Conservation (phyloP, 1,140 invertebrate genomes). For the Philaenus spumarius region DNA sequence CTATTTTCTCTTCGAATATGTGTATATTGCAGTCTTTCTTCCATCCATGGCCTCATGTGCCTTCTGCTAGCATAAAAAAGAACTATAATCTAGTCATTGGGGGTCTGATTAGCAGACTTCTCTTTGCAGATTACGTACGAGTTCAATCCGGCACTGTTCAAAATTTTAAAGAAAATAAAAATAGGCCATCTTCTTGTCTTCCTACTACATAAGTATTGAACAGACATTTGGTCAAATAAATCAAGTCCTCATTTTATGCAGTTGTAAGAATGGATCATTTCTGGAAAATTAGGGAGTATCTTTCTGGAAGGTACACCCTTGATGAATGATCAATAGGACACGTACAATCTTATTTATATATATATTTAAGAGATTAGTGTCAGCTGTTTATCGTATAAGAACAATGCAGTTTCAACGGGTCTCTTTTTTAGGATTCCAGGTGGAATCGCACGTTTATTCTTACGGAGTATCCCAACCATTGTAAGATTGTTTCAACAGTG, state of each 20-base stretch:
- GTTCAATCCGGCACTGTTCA: too few relatives aligned
- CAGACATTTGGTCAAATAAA: slow-evolving; percentile 32
- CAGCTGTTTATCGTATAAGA: slow-evolving; percentile 34
- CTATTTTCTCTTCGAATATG: too few relatives aligned
- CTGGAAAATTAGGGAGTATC: slow-evolving; percentile 33
- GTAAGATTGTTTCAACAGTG: slow-evolving; percentile 26
- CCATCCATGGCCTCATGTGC: too few relatives aligned
- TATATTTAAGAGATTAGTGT: slow-evolving; percentile 36
- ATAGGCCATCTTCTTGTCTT: too few relatives aligned
- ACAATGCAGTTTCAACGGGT: slow-evolving; percentile 20
- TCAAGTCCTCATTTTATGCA: slow-evolving; percentile 43
- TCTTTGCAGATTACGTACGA: too few relatives aligned
- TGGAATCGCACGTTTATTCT: slow-evolving; percentile 23
- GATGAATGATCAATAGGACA: slow-evolving; percentile 30
- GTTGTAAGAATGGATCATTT: slow-evolving; percentile 41
- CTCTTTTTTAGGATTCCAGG: slow-evolving; percentile 3
- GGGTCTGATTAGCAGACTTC: too few relatives aligned
- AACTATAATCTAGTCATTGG: too few relatives aligned
- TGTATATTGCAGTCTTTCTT: too few relatives aligned
- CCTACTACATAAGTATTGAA: too few relatives aligned
- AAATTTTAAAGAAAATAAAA: too few relatives aligned
- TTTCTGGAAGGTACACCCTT: slow-evolving; percentile 18
- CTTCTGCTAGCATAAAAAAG: too few relatives aligned
- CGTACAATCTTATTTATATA: slow-evolving; percentile 31
- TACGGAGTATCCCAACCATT: slow-evolving; percentile 24